Percentiles rank a stretch among this genome's conserved stretches.
phyloP scores from a whole-genome alignment of 2,113 vertebrate species.

The Pygoscelis adeliae region DNA sequence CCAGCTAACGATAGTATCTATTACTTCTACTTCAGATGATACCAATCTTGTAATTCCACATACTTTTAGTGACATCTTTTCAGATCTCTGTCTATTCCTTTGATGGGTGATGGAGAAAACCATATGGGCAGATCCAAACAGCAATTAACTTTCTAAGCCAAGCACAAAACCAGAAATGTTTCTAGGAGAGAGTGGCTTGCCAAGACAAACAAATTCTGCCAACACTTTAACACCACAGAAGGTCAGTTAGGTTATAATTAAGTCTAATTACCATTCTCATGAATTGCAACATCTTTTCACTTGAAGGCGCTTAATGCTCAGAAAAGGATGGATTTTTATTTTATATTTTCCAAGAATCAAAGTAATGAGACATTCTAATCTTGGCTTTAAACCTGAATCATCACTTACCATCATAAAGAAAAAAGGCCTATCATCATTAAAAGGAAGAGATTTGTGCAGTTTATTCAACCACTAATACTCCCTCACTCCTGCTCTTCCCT shows the following conservation, averaged over 20 bases:
- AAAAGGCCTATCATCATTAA: not conserved
- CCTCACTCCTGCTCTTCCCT: not conserved
- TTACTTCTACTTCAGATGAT: not conserved
- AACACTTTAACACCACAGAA: slow-evolving; percentile 42
- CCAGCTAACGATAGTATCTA: not conserved
- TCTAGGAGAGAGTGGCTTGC: not conserved
- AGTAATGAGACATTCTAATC: not conserved
- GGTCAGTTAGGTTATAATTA: slow-evolving; percentile 53
- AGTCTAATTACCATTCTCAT: slow-evolving; percentile 25
- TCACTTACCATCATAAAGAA: not conserved
- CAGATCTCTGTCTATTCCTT: not conserved
- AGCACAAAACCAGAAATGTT: not conserved
- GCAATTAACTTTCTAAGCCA: not conserved
- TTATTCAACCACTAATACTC: not conserved
- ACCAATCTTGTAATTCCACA: not conserved
- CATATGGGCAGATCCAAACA: not conserved
- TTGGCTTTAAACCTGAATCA: not conserved
- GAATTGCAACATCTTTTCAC: slow-evolving; percentile 29
- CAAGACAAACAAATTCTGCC: slow-evolving; percentile 51
- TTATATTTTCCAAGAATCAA: not conserved
- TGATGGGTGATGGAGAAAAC: not conserved
- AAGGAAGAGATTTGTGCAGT: not conserved
- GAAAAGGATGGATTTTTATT: not conserved
- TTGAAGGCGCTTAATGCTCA: not conserved
- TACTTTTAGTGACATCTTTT: not conserved